These are phyloP conservation scores for Aphrophora alni DNA, from an alignment of 2,888 invertebrate genomes.

Conservation along the genomic window DNA sequence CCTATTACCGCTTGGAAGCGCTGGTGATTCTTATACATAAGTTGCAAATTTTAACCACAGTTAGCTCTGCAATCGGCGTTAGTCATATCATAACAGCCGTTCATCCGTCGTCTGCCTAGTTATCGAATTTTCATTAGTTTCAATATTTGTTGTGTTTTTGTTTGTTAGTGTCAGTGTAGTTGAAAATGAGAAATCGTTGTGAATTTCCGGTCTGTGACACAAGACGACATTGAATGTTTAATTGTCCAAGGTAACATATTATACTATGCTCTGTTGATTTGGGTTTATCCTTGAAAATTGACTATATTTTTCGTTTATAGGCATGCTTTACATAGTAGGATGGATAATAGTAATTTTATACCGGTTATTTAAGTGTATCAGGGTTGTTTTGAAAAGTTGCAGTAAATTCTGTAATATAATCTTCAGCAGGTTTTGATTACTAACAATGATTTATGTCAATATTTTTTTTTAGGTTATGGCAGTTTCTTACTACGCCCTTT, in stretches of 20 bases:
- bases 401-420: not conserved
- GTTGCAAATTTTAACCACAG: not conserved
- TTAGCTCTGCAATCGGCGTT: not conserved
- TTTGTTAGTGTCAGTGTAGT: not conserved
- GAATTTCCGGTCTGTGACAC: slow-evolving; percentile 6
- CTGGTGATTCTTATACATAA: not conserved
- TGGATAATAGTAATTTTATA: not conserved
- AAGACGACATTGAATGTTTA: not conserved
- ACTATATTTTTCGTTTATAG: not conserved
- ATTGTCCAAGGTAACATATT: not conserved
- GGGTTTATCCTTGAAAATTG: not conserved
- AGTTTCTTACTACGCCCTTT: not conserved
- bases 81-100: not conserved
- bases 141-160: not conserved
- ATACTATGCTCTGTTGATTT: not conserved
- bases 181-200: not conserved
- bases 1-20: not conserved
- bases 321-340: not conserved
- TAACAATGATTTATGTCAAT: not conserved
- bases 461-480: not conserved
- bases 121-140: not conserved
- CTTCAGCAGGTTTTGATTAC: not conserved
- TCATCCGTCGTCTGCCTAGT: not conserved
- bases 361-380: not conserved
- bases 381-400: not conserved